A percentile compares a stretch with the other conserved stretches of the same genome.
These are phyloP conservation scores for Pocota personata DNA, from an alignment of 2,888 invertebrate species.

Conservation along the genomic window DNA sequence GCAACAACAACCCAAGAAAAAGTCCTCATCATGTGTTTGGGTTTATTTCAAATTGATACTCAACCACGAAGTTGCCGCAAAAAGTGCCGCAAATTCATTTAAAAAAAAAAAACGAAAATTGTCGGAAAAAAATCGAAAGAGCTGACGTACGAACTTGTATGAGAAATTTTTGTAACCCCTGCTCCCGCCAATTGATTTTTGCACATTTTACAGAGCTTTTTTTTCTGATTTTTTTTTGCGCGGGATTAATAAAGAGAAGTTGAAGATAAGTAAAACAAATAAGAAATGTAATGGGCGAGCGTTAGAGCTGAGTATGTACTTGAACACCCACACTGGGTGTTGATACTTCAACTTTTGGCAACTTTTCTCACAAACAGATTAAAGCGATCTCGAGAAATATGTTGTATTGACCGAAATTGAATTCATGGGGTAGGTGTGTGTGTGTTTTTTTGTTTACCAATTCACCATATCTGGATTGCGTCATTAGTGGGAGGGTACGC, in stretches of 20 bases:
- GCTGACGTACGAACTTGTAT: slow-evolving; percentile 54
- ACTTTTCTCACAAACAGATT: slow-evolving; percentile 41
- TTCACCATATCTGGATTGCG: slow-evolving; percentile 51
- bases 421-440: background rate
- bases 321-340: slow-evolving; percentile 45
- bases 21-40: slow-evolving; percentile 56
- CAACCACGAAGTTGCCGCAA: slow-evolving; percentile 27
- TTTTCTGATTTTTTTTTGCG: slow-evolving; percentile 37
- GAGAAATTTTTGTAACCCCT: background rate
- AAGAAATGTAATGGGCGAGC: slow-evolving; percentile 44
- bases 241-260: slow-evolving; percentile 38
- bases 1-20: slow-evolving; percentile 31
- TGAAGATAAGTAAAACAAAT: slow-evolving; percentile 42
- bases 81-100: slow-evolving; percentile 21
- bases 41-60: slow-evolving; percentile 32
- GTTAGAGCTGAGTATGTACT: slow-evolving; percentile 37
- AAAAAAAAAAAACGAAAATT: slow-evolving; percentile 17
- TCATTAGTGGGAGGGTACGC: slow-evolving; percentile 61
- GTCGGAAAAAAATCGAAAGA: slow-evolving; percentile 50
- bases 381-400: slow-evolving; percentile 26
- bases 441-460: slow-evolving; percentile 3
- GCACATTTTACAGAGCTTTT: background rate
- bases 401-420: slow-evolving; percentile 60
- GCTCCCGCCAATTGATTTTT: slow-evolving; percentile 33
- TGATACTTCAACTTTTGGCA: slow-evolving; percentile 47